phyloP scores from a whole-genome alignment of 2,113 vertebrate genomes.

The Brevimyrus niger region DNA sequence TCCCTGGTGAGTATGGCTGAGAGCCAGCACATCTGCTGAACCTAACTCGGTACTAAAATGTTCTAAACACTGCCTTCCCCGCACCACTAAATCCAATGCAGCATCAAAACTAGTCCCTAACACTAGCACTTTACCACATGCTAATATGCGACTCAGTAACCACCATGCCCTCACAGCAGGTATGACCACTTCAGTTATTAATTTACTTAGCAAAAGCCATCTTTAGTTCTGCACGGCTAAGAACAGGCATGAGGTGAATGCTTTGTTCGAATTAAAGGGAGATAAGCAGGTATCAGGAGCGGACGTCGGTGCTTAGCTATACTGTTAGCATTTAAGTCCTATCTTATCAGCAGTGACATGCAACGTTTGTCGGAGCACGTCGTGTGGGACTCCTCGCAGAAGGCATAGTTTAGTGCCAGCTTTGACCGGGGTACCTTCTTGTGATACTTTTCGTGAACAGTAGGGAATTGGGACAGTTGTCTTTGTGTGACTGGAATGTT shows the following conservation, averaged over 20 bases:
- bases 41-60: background rate
- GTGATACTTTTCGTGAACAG: background rate
- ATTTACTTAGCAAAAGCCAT: background rate
- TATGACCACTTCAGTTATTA: background rate
- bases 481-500: background rate
- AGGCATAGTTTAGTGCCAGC: background rate
- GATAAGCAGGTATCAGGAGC: background rate
- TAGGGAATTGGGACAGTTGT: background rate
- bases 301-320: background rate
- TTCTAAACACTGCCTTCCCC: background rate
- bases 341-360: background rate
- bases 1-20: slow-evolving; percentile 69
- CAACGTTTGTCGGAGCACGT: background rate
- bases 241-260: background rate
- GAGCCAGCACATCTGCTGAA: background rate
- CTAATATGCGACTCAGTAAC: background rate
- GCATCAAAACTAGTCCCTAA: background rate
- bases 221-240: background rate
- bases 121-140: background rate
- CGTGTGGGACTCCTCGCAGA: background rate
- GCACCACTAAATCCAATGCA: background rate
- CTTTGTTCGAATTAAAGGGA: background rate
- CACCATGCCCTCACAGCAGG: background rate
- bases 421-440: background rate
- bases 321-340: background rate